These are phyloP conservation scores for Choloepus didactylus DNA, from an alignment of 2,797 vertebrate species.

Conservation along the genomic window DNA sequence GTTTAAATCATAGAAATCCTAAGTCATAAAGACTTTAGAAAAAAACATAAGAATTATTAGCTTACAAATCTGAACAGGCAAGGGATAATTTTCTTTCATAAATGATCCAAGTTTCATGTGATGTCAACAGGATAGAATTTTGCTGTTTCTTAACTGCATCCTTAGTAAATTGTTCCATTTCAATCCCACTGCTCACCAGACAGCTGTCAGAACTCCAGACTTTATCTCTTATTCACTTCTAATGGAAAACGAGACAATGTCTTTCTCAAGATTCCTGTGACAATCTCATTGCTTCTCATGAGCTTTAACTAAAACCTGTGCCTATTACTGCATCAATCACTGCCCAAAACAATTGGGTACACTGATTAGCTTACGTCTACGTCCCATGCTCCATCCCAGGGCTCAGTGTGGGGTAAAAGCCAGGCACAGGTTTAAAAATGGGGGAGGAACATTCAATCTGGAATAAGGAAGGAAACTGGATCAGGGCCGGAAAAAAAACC, in stretches of 20 bases:
- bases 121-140: neutral
- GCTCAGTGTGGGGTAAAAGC: neutral
- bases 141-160: neutral
- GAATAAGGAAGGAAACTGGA: neutral
- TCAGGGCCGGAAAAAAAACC: neutral
- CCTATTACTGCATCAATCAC: neutral
- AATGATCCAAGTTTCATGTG: neutral
- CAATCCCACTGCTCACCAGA: neutral
- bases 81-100: neutral
- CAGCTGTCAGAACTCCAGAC: neutral
- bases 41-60: neutral
- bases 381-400: neutral
- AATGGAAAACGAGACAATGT: neutral
- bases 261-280: neutral
- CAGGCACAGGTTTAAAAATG: neutral
- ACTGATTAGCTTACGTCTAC: neutral
- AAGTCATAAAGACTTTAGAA: neutral
- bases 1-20: conserved; percentile 42
- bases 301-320: neutral
- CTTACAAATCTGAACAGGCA: neutral
- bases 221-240: conserved; percentile 25
- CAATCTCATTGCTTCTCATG: neutral
- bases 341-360: neutral
- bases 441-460: neutral
- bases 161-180: neutral